Percentiles rank a stretch among this genome's conserved stretches.
Conservation (phyloP, 2,888 invertebrate genomes). For the Latheticus oryzae region DNA sequence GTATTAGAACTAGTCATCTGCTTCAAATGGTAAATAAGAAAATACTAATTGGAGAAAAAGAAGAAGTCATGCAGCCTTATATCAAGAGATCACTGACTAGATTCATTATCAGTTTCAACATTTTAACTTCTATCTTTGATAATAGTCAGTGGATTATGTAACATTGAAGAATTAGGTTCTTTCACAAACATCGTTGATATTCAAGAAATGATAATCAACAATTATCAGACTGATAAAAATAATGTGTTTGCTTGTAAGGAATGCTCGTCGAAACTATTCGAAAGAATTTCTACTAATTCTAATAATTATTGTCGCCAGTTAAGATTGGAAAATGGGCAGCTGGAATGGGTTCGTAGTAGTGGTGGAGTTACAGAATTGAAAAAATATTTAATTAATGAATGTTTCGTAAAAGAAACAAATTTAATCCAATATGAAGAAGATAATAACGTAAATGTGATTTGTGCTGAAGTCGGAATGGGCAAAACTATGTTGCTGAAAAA, state of each 20-base stretch:
- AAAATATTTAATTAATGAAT: background rate
- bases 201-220: background rate
- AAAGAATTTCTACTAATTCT: background rate
- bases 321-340: background rate
- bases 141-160: too few relatives aligned
- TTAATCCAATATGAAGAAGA: background rate
- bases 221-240: background rate
- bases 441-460: slow-evolving; percentile 8
- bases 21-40: background rate
- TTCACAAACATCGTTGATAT: too few relatives aligned
- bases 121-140: background rate
- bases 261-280: background rate
- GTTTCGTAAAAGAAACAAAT: background rate
- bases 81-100: background rate
- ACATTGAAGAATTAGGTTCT: too few relatives aligned
- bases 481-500: slow-evolving; percentile 8
- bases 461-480: slow-evolving; percentile 13
- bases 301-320: background rate
- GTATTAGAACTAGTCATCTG: background rate
- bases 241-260: background rate
- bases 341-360: slow-evolving; percentile 6
- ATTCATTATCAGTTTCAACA: background rate
- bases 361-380: background rate
- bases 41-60: background rate
- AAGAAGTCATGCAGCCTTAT: slow-evolving; percentile 3